Conservation (phyloP, 2,797 vertebrate species). For the Heliangelus exortis region DNA sequence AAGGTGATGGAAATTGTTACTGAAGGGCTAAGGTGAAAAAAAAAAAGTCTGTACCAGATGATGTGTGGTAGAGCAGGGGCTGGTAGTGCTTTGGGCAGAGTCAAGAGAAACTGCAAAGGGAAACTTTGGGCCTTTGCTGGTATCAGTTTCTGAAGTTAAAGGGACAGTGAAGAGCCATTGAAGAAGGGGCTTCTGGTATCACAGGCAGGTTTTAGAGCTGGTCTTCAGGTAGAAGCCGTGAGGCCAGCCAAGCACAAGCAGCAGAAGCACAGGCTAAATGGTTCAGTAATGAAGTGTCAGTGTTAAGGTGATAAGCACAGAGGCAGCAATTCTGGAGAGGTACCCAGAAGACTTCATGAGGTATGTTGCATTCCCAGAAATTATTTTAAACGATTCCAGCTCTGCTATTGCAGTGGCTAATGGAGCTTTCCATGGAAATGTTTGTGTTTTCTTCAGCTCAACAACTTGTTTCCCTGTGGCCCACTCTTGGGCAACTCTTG, state of each 20-base stretch:
- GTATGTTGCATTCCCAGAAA: not conserved
- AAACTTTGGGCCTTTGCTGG: not conserved
- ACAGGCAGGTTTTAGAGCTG: not conserved
- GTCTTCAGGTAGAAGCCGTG: accelerated
- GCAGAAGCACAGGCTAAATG: accelerated
- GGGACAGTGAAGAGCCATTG: not conserved
- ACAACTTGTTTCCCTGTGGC: not conserved
- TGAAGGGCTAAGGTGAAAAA: accelerated
- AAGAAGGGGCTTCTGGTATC: not conserved
- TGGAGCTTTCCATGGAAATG: not conserved
- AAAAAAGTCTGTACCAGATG: not conserved
- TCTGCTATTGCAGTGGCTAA: not conserved
- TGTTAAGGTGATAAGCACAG: accelerated
- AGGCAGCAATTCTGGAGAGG: not conserved
- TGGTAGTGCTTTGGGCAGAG: not conserved
- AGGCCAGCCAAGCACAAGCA: not conserved
- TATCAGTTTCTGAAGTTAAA: not conserved
- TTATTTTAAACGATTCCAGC: not conserved
- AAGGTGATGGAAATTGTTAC: not conserved
- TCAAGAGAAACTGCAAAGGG: not conserved
- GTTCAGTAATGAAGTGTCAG: not conserved
- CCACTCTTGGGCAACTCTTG: accelerated
- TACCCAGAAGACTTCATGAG: not conserved
- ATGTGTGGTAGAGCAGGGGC: not conserved
- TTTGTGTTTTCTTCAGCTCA: not conserved